A percentile compares a stretch with the other conserved stretches of the same genome.
phyloP scores from a whole-genome alignment of 2,888 invertebrate genomes.

The Automeris io region DNA sequence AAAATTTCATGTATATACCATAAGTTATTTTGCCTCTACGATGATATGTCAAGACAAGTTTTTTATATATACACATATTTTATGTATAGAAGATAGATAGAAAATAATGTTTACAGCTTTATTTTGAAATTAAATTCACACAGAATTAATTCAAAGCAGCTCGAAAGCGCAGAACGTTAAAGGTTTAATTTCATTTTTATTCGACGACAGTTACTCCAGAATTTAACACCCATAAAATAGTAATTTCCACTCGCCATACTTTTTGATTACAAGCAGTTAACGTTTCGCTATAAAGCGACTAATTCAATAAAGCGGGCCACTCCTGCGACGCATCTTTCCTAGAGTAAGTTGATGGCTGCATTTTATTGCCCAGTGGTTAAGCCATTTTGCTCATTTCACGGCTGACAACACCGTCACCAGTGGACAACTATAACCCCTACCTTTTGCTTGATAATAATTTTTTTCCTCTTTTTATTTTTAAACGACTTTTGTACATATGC shows the following conservation, averaged over 20 bases:
- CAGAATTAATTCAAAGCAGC: not conserved
- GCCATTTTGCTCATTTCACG: constrained; percentile 29
- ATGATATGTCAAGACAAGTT: no score
- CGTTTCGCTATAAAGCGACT: constrained; percentile 17
- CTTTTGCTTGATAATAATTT: not conserved
- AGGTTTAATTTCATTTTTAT: constrained; percentile 7
- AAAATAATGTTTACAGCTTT: not conserved
- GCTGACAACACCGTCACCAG: constrained; percentile 19
- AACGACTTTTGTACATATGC: no score
- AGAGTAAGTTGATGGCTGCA: constrained; percentile 32
- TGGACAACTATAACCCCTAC: constrained; percentile 9
- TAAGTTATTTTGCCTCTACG: no score
- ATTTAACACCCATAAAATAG: constrained; percentile 8
- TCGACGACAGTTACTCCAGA: constrained; percentile 3
- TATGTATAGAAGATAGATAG: no score
- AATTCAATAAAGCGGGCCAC: constrained; percentile 33
- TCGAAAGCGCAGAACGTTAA: not conserved
- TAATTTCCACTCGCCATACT: constrained; percentile 15
- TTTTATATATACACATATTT: no score
- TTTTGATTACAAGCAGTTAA: constrained; percentile 20
- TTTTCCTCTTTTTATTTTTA: no score
- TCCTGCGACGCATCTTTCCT: constrained; percentile 31
- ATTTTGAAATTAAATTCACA: not conserved
- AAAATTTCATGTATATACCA: no score
- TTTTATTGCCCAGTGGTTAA: constrained; percentile 40